Evolutionary conservation across 2,113 vertebrate species (phyloP).

Genomic region (Dipodomys ordii): DNA sequence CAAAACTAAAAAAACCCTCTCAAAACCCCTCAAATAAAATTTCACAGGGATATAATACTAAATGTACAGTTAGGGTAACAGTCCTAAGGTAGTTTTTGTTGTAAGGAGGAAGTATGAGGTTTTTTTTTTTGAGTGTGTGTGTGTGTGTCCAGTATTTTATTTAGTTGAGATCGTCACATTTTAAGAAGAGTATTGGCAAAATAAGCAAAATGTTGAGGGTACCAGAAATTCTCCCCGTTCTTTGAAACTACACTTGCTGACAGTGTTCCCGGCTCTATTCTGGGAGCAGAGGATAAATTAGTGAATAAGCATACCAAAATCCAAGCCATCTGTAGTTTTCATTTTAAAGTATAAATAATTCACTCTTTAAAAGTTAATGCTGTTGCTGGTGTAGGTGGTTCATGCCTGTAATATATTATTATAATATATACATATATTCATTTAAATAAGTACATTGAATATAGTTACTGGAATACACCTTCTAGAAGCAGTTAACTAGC

Average conservation of each 20-base stretch:
- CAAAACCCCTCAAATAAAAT: background rate
- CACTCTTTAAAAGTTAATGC: background rate
- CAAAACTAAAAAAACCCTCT: background rate
- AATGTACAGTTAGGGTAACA: background rate
- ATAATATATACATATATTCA: background rate
- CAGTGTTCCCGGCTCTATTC: background rate
- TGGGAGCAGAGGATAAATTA: background rate
- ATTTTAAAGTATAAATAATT: background rate
- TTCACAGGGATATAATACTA: background rate
- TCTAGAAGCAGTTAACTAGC: background rate
- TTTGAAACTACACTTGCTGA: background rate
- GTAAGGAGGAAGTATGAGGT: background rate
- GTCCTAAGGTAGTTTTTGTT: background rate
- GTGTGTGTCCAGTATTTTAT: background rate
- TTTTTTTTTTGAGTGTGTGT: background rate
- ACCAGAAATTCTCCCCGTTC: background rate
- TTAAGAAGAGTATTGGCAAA: conserved; percentile 4
- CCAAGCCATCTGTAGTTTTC: background rate
- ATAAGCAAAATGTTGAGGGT: conserved; percentile 10
- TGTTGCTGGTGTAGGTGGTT: background rate
- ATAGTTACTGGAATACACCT: background rate
- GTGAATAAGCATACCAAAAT: background rate
- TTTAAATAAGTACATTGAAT: background rate
- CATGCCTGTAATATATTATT: too few species aligned
- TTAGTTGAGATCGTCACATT: conserved; percentile 22